These are phyloP conservation scores for Agrotis exclamationis DNA, from an alignment of 2,888 invertebrate species.

Conservation along the genomic window DNA sequence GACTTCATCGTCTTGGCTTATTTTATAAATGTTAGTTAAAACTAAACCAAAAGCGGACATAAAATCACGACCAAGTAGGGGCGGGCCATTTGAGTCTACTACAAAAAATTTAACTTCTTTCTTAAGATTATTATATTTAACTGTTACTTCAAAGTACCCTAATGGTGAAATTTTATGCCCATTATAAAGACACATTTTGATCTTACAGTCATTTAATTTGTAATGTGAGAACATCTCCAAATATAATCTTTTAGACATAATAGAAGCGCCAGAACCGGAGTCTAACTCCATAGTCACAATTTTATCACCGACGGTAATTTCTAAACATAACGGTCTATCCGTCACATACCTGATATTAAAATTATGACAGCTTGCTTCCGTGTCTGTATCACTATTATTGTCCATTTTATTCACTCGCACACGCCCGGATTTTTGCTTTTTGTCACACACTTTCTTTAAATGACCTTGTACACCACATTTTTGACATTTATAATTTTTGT, in stretches of 20 bases:
- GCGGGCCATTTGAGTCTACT: conserved; percentile 1
- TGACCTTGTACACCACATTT: conserved; percentile 5
- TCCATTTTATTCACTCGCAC: too few relatives aligned
- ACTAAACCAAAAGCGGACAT: conserved; percentile 7
- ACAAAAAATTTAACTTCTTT: conserved; percentile 4
- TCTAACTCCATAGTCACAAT: conserved; percentile 5
- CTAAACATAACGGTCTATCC: background rate
- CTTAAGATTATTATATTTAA: background rate
- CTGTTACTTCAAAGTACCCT: background rate
- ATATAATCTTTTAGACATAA: conserved; percentile 1
- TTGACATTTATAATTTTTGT: background rate
- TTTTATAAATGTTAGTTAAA: conserved; percentile 7
- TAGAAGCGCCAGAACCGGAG: conserved; percentile 5
- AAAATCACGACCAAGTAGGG: conserved; percentile 7
- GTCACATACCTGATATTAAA: conserved; percentile 5
- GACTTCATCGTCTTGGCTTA: conserved; percentile 3
- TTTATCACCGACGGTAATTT: background rate
- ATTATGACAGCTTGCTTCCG: conserved; percentile 12
- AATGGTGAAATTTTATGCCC: background rate
- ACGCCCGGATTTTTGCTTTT: background rate
- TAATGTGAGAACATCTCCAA: background rate
- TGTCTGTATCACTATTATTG: background rate
- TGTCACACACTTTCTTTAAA: conserved; percentile 7
- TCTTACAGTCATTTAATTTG: background rate
- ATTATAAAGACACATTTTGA: background rate